phyloP scores from a whole-genome alignment of 2,888 invertebrate genomes.

The Augiades crinisus region DNA sequence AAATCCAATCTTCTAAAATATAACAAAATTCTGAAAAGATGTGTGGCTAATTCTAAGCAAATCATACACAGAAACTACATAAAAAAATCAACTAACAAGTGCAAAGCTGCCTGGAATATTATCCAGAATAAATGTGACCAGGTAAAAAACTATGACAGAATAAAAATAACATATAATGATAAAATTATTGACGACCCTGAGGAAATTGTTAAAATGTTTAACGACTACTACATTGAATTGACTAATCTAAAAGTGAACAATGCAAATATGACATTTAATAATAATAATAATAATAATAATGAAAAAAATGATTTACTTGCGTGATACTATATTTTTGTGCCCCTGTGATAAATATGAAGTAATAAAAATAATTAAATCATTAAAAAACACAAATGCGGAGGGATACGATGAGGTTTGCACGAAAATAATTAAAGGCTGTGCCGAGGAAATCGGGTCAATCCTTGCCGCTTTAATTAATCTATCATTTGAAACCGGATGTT shows the following conservation, averaged over 20 bases:
- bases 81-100: conserved; percentile 1
- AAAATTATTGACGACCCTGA: conserved; percentile 3
- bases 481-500: conserved; percentile 3
- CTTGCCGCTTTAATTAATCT: conserved; percentile 14
- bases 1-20: conserved; percentile 14
- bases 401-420: conserved; percentile 21
- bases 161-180: neutral
- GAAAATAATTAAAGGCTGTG: conserved; percentile 21
- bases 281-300: no score
- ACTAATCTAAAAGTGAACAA: conserved; percentile 1
- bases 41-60: neutral
- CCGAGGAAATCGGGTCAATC: conserved; percentile 4
- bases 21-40: conserved; percentile 11
- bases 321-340: conserved; percentile 6
- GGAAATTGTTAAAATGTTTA: conserved; percentile 13
- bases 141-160: neutral
- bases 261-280: neutral
- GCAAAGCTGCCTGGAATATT: conserved; percentile 15
- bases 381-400: conserved; percentile 15
- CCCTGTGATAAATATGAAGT: conserved; percentile 14
- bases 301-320: no score
- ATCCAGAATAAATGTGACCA: conserved; percentile 4
- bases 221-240: conserved; percentile 14
- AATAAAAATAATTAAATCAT: conserved; percentile 1
- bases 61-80: neutral